Base-by-base conservation (phyloP, 1,140 invertebrate genomes). In the Brachionus sp. region DNA sequence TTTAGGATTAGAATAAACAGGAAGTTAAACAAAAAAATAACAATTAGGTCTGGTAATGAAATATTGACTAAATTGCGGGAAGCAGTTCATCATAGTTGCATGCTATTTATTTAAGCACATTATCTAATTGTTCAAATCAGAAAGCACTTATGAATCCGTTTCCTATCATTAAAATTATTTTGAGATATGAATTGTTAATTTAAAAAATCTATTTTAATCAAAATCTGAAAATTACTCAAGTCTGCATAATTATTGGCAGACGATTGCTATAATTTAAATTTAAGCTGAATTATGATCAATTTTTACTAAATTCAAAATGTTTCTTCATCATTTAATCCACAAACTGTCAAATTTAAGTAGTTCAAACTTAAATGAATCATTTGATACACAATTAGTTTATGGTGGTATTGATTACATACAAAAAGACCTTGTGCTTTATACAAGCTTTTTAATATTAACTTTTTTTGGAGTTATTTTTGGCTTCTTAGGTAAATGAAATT, bases 301-400 rank as follows among this genome's bases (percentile, higher is more conserved):
- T 19, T 57, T 57, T 19, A 23, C 19, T 19, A 2, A 19, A 19
- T 9, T 3, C 9, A 70, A 70, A 37, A 70, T 70, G 66, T 70
- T 70, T 70, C 37, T 70, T 9, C 66, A 70, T 23, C 66, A 70
- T 70, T 39, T 70, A 39, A 70, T 70, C 3, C 66, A 70, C n/a
- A 70, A 70, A 16, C 4, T 70, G 7, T 70, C 66, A 3, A 7
- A 13, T 19, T 70, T 10, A 16, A 70, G 13, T 66, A n/a, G 13
- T 66, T 19, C 37, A 5, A 70, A 70, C 37, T n/a, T 16, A 16
- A 37, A 35, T 33, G 33, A 66, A 37, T 33, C 33, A 33, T 66
- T 33, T 23, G 25, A 66, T 0, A 0, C 29, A 1, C 0, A 9
- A 13, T 5, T 19, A 33, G 1, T 16, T 66, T 70, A 70, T 70